Base-by-base conservation (phyloP, 2,888 invertebrate species). In the Trissolcus japonicus region DNA sequence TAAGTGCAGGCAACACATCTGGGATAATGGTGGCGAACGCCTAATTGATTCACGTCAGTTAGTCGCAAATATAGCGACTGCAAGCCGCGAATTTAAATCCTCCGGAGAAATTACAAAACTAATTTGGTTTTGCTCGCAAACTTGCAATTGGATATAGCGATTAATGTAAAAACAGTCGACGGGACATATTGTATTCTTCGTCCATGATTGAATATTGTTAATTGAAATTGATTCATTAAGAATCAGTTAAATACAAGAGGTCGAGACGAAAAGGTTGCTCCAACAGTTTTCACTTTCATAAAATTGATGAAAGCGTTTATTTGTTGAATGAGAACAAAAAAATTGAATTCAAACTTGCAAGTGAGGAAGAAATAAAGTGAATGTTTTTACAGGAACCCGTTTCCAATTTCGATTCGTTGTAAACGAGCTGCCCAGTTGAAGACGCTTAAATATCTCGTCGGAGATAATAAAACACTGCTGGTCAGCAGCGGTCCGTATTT, bases 41-140 rank as follows among this genome's bases (percentile, higher is more conserved):
- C 53, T 69, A 68, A 75, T 69, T 63, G 75, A 75, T 75, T 68
- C 69, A 61, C 66, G 60, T 61, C 60, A 57, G 68, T 68, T 55
- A 57, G 61, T 55, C 60, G 51, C 51, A 25, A 67, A 60, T 65
- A 54, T 63, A 59, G 54, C 51, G n/a, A 46, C 48, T 59, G 60
- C 68, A 59, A 63, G 35, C 61, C 46, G 56, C 69, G 61, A 59
- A 69, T 76, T 56, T 59, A 65, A 62, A 76, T 65, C 65, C 76
- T 65, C 69, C 43, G 14, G 69, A 76, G 69, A 69, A 76, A 69
- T 69, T 65, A 69, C 69, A 76, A 69, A 68, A 75, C 75, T 75
- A 75, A 75, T 69, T 68, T 69, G 41, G 55, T 50, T n/a, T 25
- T 55, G 48, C 69, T 69, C 25, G 21, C 68, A 69, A 75, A 75